Evolutionary conservation across 2,888 invertebrate genomes (phyloP).

Genomic region (Stenotaenia linearis): DNA sequence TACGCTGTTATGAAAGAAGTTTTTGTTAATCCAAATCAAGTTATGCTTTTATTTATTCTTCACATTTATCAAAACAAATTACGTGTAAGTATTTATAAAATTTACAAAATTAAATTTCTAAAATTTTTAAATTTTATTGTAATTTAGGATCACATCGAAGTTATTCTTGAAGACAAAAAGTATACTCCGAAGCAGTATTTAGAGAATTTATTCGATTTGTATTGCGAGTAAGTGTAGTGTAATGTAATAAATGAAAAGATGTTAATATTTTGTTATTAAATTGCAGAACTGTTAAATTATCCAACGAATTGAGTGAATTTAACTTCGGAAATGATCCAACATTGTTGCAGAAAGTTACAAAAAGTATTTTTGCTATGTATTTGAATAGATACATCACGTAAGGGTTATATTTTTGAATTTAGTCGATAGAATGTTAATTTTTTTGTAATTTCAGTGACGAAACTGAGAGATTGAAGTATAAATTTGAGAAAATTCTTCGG

Average conservation of each 20-base stretch:
- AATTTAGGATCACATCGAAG: constrained; percentile 66
- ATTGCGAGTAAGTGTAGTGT: constrained; percentile 72
- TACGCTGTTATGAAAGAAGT: constrained; percentile 68
- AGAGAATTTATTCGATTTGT: constrained; percentile 78
- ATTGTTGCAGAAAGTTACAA: constrained; percentile 68
- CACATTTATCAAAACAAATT: constrained; percentile 87
- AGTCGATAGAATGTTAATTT: neutral
- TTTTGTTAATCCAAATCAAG: constrained; percentile 90
- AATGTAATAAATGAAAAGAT: no score
- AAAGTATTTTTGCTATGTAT: constrained; percentile 73
- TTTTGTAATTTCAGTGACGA: constrained; percentile 55
- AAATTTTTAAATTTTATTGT: constrained; percentile 19
- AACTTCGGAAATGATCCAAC: constrained; percentile 74
- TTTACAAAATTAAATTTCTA: neutral
- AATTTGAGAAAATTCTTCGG: constrained; percentile 66
- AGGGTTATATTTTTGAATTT: constrained; percentile 40
- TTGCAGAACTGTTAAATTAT: constrained; percentile 66
- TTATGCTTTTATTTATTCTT: constrained; percentile 95
- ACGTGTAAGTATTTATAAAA: constrained; percentile 42
- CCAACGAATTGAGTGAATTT: constrained; percentile 64
- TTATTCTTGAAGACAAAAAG: constrained; percentile 68
- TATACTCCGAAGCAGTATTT: constrained; percentile 82
- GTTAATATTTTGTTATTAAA: neutral
- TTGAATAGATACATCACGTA: constrained; percentile 63
- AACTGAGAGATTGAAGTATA: constrained; percentile 68